Evolutionary conservation across 1,140 invertebrate species (phyloP).

Genomic region (Dendroctonus ponderosae): DNA sequence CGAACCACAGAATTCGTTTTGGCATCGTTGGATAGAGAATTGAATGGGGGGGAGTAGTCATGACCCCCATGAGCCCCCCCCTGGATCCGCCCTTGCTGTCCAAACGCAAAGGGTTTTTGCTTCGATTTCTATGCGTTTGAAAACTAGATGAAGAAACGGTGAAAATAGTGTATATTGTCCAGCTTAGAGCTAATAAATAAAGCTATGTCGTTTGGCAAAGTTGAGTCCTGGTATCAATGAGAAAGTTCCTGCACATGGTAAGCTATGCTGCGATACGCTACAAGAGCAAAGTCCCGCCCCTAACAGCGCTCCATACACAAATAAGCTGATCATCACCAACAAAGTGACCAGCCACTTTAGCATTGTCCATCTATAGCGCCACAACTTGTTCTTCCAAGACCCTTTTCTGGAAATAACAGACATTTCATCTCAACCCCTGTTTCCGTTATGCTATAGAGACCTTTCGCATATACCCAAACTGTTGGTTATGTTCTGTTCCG

Average conservation of each 20-base stretch:
- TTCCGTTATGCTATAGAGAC: background rate
- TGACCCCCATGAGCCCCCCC: no score
- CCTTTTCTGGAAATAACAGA: slow-evolving; percentile 24
- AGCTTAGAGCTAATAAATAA: slow-evolving; percentile 22
- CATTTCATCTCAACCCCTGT: background rate
- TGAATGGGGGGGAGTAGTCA: no score
- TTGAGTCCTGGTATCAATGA: slow-evolving; percentile 22
- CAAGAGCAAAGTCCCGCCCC: slow-evolving; percentile 35
- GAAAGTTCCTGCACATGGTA: slow-evolving; percentile 22
- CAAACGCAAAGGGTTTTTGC: no score
- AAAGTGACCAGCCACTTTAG: slow-evolving; percentile 26
- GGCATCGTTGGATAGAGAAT: no score
- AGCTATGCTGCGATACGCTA: slow-evolving; percentile 22
- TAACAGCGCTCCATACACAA: slow-evolving; percentile 34
- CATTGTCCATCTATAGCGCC: slow-evolving; percentile 32
- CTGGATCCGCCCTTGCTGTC: no score
- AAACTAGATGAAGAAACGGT: no score
- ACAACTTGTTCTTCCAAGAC: slow-evolving; percentile 23
- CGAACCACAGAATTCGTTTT: no score
- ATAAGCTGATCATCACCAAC: slow-evolving; percentile 33
- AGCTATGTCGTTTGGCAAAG: slow-evolving; percentile 26
- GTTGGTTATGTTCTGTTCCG: slow-evolving; percentile 21
- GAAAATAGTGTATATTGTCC: slow-evolving; percentile 1
- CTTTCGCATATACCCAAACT: slow-evolving; percentile 7
- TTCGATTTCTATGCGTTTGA: no score